Evolutionary conservation across 2,888 invertebrate genomes (phyloP), one percentile per base, ranked within the genome.

Genomic region (Drosophila paramelanica): DNA sequence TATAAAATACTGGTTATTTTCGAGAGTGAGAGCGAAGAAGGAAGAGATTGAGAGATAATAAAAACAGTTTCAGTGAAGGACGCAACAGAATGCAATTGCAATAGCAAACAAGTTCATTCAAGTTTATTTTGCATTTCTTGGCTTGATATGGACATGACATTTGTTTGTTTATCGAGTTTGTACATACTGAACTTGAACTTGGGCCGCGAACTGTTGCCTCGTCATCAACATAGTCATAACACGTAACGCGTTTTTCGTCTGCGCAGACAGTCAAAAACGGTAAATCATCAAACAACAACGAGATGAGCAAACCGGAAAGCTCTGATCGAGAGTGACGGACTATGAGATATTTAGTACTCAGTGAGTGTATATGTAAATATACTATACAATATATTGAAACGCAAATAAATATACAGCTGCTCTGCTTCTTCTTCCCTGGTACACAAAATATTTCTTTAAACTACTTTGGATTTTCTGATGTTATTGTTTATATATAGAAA

Each of bases 101-200:
- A 10, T 11, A 27, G 27, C 36, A 49, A 42, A 39, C 14, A 36
- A 36, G 20, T 13, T 38, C 2, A 20, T 13, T 47, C 17, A 42
- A 61, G 49, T 49, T 14, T 36, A 14, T 33, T 20, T 23, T 47
- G 47, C 17, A n/a, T 6, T 27, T 56, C 38, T 43, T 55, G 11
- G 20, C 33, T 33, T n/a, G 23, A 50, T 23, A 11, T 23, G 11
- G 17, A 17, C 36, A 38, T 39, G 13, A 27, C 23, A 14, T 31
- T 31, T 36, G 17, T 36, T 23, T 47, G 33, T 25, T 62, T 49
- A 49, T 50, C 62, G 47, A 49, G 41, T 23, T 49, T 39, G 20
- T 55, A 42, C 39, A 58, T 39, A 41, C 60, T 81, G 84, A 81
- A 77, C 87, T 83, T 83, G 83, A 83, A 83, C 83, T 87, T 87